Evolutionary conservation across 2,113 vertebrate species (phyloP), one percentile per base, ranked within the genome.

Genomic region (Oncorhynchus gorbuscha): DNA sequence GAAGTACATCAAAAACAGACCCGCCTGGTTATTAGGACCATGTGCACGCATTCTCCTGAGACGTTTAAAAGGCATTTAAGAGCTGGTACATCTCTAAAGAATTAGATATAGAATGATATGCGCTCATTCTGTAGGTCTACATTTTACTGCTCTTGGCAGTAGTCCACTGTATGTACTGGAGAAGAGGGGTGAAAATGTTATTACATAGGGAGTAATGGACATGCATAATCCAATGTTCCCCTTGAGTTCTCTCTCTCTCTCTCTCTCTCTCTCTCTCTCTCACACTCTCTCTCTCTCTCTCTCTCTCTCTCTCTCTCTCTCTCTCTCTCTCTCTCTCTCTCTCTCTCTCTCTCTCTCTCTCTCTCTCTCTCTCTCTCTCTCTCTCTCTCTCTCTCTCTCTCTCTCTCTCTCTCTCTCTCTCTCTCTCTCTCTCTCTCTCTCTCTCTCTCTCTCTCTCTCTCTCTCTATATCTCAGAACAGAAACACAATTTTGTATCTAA

Each of bases 1-100:
- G 74, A n/a, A 14, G 30, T 3, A 74, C 18, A 78, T 66, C 71
- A 45, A 76, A 74, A 76, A 20, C 35, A 69, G 30, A 67, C 65
- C 30, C 4, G n/a, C 55, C 55, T 58, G 18, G 55, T 7, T 58
- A 20, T 20, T 58, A 45, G 39, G 39, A 45, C 39, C 39, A 45
- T 45, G 11, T 58, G 55, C 20, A 22, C 11, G 59, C 2, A 22
- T 62, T n/a, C 59, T 62, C 59, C 6, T n/a, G n/a, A 16, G 18
- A 62, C n/a, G 8, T 55, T 55, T 45, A 45, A 45, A 14, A 55
- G 51, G 5, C 51, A 55, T 14, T 55, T 11, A 45, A 45, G 39
- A 45, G 39, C 39, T 45, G 39, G 39, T 12, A 45, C 49, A 55
- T 55, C 49, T 55, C 49, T 9, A 55, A 14, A 55, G 12, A 18